Percentiles rank a stretch among this genome's conserved stretches.
These are phyloP conservation scores for Hippopotamyrus pictus DNA, from an alignment of 2,797 vertebrate genomes.

Conservation along the genomic window DNA sequence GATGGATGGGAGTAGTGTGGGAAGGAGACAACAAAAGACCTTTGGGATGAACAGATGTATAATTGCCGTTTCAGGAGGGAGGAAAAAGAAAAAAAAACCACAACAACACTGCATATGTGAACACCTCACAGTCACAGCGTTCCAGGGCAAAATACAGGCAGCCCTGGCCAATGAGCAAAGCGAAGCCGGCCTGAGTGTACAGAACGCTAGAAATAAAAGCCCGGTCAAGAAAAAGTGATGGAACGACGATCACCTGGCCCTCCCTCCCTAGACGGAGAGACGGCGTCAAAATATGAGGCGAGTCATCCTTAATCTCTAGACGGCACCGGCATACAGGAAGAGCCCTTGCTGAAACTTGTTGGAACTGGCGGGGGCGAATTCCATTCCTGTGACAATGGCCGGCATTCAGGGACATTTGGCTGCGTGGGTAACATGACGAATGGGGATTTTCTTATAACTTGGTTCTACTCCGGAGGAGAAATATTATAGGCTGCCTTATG, in stretches of 20 bases:
- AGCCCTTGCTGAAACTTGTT: not conserved
- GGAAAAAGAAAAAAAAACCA: not conserved
- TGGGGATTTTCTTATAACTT: not conserved
- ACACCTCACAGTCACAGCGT: not conserved
- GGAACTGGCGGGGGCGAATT: not conserved
- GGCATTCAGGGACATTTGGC: not conserved
- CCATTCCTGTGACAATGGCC: not conserved
- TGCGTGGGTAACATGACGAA: slow-evolving; percentile 4
- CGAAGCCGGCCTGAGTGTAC: not conserved
- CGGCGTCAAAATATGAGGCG: not conserved
- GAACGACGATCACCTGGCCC: not conserved
- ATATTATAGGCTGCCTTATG: slow-evolving; percentile 8
- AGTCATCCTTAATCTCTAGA: not conserved
- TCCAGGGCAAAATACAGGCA: not conserved
- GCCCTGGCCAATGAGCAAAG: not conserved
- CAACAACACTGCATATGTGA: not conserved
- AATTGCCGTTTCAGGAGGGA: not conserved
- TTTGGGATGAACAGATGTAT: not conserved
- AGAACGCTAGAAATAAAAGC: not conserved
- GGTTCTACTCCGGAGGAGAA: not conserved
- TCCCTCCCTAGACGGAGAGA: not conserved
- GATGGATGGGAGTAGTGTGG: not conserved
- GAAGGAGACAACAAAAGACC: slow-evolving; percentile 1
- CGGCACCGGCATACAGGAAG: not conserved
- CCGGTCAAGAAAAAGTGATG: not conserved